Base-by-base conservation (phyloP, 2,888 invertebrate genomes). In the Mesoligia furuncula region DNA sequence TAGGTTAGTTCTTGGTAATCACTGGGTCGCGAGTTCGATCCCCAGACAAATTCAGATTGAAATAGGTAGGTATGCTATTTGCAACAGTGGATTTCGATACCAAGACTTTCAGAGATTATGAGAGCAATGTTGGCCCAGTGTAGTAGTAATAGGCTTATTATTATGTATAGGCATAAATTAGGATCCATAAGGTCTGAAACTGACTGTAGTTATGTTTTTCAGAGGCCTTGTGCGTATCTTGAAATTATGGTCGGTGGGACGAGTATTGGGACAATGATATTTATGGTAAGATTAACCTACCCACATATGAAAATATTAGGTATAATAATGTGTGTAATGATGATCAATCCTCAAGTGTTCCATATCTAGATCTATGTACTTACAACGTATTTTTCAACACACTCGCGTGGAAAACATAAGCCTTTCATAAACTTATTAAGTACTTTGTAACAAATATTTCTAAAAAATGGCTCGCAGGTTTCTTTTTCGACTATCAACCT, bases 221-320 rank as follows among this genome's bases (percentile, higher is more conserved):
- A 97, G 97, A 96, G 97, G 88, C 96, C 97, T 57, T 96, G 95
- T 87, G 97, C 95, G 3, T 97, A 97, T 87, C 93, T 97, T 87
- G 97, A 97, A 67, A 94, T 97, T 84, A 92, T 96, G 7, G 94
- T 97, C 73, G 91, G 97, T 85, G 90, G 90, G 27, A 87, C 91
- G 62, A 90, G 93, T 31, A 91, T 96, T 65, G 97, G 98, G 64
- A 94, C 97, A 0, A 87, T 97, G 87, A 94, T 97, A 81, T 97
- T 97, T 90, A 96, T 97, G 97, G 97, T 97, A 95, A 95, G 93
- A n/a, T 20, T 64, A 11, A 17, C 24, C 13, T 42, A 24, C n/a
- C 0, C 54, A 45, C 24, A 0, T 68, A 51, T 0, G 39, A 69
- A 51, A 67, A 31, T 67, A 45, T 11, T 11, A 36, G 11, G 11